Evolutionary conservation across 2,113 vertebrate species (phyloP).

Genomic region (Dipodomys spectabilis): DNA sequence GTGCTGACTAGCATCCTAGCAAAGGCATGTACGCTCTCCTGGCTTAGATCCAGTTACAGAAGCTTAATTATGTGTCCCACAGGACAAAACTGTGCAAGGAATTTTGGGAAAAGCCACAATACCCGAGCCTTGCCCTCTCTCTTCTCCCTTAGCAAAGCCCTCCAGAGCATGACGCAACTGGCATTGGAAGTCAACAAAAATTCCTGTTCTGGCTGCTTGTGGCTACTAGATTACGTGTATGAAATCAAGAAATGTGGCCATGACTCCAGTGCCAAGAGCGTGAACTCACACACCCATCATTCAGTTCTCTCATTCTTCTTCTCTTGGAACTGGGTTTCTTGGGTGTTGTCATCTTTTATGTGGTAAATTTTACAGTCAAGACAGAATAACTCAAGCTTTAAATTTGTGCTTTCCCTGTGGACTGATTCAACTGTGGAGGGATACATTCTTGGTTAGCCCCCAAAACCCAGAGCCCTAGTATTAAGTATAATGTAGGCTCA

Average conservation of each 20-base stretch:
- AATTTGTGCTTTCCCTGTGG: background rate
- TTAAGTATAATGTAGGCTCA: background rate
- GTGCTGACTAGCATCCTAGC: constrained; percentile 5
- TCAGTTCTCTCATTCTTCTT: background rate
- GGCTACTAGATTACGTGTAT: background rate
- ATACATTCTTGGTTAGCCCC: background rate
- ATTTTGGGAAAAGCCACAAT: constrained; percentile 52
- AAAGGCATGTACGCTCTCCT: background rate
- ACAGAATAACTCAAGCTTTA: background rate
- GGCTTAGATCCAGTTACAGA: constrained; percentile 68
- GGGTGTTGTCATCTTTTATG: background rate
- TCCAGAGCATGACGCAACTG: constrained; percentile 22
- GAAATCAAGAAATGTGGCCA: background rate
- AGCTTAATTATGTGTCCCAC: constrained; percentile 53
- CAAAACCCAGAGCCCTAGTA: background rate
- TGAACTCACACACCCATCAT: background rate
- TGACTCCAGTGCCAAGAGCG: background rate
- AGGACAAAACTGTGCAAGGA: constrained; percentile 12
- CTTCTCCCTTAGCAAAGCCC: background rate
- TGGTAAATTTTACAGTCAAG: constrained; percentile 37
- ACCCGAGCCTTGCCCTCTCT: background rate
- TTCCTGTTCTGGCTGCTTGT: too few species aligned
- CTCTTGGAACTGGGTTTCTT: background rate
- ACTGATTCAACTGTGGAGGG: constrained; percentile 24
- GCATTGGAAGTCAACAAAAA: background rate